Evolutionary conservation across 2,797 vertebrate genomes (phyloP), one percentile per base, ranked within the genome.

Genomic region (Gorsachius magnificus): DNA sequence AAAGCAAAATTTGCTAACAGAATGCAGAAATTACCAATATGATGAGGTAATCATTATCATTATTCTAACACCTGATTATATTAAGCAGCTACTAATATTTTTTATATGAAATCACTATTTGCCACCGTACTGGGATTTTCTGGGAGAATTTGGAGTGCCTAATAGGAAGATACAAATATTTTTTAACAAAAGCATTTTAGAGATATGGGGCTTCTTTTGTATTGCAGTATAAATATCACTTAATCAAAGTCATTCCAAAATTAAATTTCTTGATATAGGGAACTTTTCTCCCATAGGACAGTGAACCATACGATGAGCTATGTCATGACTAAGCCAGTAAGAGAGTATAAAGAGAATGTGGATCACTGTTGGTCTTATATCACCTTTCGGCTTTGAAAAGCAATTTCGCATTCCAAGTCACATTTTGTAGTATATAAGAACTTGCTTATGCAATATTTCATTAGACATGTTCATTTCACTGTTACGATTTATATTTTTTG

Each of bases 1-100:
- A 97, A 97, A 96, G 93, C 95, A 96, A 96, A 98, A 97, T 97
- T 94, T 98, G 94, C 92, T 92, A 98, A 96, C 96, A 95, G 94
- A 98, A 97, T 96, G 93, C 96, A 96, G 92, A 97, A 97, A 97
- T 96, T 96, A 92, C 91, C 94, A 95, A 93, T 92, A 84, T 93
- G 91, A 97, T 96, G 96, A 96, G 92, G 92, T 95, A 97, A 82
- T 97, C 89, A 91, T 75, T 97, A 89, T 97, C 91, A 92, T 95
- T 97, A 93, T 97, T 96, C 95, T 95, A 91, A 95, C 82, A 90
- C 70, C 87, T 97, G 80, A 96, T 96, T 93, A 82, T 70, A 93
- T 93, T 96, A 96, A 95, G 61, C 46, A 84, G 24, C 66, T 89
- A 84, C 75, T 89, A 75, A 61, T 16, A 66, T 71, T 87, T 89